Conservation (phyloP, 2,888 invertebrate genomes). For the Eupithecia exiguata region DNA sequence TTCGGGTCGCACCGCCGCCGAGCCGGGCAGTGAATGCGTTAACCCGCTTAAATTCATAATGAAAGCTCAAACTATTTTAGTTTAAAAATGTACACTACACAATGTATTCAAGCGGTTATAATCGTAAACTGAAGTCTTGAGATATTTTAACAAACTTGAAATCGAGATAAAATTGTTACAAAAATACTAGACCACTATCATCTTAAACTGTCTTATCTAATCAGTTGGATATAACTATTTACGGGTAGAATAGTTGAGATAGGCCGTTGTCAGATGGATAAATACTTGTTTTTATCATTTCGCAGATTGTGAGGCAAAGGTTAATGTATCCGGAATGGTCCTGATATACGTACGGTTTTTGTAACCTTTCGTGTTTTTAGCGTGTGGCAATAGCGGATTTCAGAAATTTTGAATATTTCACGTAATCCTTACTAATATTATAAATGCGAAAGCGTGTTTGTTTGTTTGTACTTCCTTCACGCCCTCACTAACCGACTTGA, state of each 20-base stretch:
- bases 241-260: neutral
- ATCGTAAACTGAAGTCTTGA: neutral
- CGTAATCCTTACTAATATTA: too few species aligned
- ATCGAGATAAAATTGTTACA: slow-evolving; percentile 8
- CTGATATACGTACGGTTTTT: too few species aligned
- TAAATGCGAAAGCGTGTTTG: too few species aligned
- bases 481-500: too few species aligned
- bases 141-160: slow-evolving; percentile 3
- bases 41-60: too few species aligned
- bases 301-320: neutral
- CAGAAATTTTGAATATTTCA: too few species aligned
- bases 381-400: too few species aligned
- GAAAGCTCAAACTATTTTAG: neutral
- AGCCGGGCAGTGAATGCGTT: too few species aligned
- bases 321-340: neutral
- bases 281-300: neutral
- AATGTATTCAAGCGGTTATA: slow-evolving; percentile 7
- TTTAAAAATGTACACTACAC: neutral
- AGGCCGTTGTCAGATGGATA: neutral
- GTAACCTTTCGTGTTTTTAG: too few species aligned
- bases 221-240: neutral
- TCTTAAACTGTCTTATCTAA: slow-evolving; percentile 9
- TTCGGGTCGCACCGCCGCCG: too few species aligned
- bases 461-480: too few species aligned
- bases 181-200: neutral